These are phyloP conservation scores for Patiria miniata DNA, from an alignment of 35 echinoderm and acorn worm species.

Conservation along the genomic window DNA sequence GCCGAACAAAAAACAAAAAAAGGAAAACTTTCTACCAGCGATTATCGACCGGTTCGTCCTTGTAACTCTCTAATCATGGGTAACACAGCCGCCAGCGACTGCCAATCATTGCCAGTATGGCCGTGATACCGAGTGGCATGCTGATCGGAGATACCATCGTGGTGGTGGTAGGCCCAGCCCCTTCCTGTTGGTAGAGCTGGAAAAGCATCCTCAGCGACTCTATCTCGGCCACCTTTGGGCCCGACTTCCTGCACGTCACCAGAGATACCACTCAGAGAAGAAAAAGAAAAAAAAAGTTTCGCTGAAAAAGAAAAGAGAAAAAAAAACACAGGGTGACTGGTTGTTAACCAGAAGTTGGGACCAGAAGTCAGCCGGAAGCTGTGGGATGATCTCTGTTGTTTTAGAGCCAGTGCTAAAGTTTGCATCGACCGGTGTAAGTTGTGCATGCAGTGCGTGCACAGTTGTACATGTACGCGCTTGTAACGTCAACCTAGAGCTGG, in stretches of 20 bases:
- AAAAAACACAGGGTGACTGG: neutral
- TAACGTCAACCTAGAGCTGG: too few species aligned
- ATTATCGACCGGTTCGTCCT: too few species aligned
- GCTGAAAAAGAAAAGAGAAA: neutral
- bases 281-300: neutral
- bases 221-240: slow-evolving; percentile 13
- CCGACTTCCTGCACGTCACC: slow-evolving; percentile 21
- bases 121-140: neutral
- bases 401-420: neutral
- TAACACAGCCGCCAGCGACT: neutral
- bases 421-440: neutral
- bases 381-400: too few species aligned
- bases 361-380: neutral
- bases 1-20: too few species aligned
- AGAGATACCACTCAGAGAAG: neutral
- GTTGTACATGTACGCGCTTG: too few species aligned
- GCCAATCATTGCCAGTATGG: neutral
- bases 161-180: neutral
- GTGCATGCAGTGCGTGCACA: neutral
- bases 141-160: too few species aligned
- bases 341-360: neutral
- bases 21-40: too few species aligned
- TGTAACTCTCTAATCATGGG: too few species aligned
- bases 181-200: neutral
- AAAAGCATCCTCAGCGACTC: neutral